Conservation (phyloP, 92 coral and sea anemone species). For the Anthopleura xanthogrammica region DNA sequence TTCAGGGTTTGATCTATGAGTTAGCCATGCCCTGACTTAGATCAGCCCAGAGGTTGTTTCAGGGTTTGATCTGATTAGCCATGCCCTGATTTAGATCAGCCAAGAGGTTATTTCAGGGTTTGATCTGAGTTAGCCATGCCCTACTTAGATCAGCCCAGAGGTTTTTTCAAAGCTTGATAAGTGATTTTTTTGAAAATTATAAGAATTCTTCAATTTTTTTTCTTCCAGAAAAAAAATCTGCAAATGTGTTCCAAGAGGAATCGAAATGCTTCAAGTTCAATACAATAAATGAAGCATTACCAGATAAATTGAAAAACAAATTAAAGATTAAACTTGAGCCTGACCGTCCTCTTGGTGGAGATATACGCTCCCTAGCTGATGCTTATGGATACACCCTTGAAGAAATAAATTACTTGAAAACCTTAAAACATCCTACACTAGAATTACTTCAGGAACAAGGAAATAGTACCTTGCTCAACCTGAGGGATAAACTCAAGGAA, state of each 20-base stretch:
- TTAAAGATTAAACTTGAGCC: background rate
- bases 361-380: background rate
- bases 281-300: background rate
- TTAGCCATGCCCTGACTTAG: too few relatives aligned
- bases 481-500: background rate
- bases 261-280: background rate
- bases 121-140: too few relatives aligned
- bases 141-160: too few relatives aligned
- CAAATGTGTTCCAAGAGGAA: background rate
- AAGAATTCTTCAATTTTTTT: background rate
- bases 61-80: too few relatives aligned
- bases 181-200: too few relatives aligned
- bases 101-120: too few relatives aligned
- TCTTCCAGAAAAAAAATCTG: background rate
- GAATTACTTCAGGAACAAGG: background rate
- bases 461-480: background rate
- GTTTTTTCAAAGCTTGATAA: too few relatives aligned
- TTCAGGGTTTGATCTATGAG: too few relatives aligned
- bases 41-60: too few relatives aligned
- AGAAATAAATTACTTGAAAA: background rate
- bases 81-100: too few relatives aligned
- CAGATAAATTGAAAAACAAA: background rate
- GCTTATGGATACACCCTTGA: background rate
- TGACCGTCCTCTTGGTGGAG: background rate
- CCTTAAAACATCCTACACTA: background rate